Conservation (phyloP, 2,113 vertebrate genomes). For the Sylvia atricapilla region DNA sequence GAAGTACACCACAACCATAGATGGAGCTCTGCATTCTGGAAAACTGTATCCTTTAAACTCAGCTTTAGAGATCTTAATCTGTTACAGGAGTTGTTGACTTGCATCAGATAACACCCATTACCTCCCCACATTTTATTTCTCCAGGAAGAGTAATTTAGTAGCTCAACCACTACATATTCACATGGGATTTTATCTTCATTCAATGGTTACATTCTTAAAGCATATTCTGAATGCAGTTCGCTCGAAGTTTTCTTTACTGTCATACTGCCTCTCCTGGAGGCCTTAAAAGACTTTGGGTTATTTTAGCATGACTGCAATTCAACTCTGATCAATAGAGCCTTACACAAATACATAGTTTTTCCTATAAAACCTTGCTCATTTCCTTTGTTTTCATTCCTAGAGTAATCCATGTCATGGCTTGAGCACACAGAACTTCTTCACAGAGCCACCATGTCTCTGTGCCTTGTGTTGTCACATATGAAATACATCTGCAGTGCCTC, state of each 20-base stretch:
- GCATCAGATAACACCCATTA: neutral
- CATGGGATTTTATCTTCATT: neutral
- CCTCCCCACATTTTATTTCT: neutral
- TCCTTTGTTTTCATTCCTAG: neutral
- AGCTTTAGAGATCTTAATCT: neutral
- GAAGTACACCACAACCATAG: neutral
- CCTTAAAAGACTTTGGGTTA: neutral
- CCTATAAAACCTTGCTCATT: neutral
- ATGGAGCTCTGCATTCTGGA: neutral
- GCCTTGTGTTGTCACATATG: fast-evolving
- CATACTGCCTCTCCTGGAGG: neutral
- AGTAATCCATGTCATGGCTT: neutral
- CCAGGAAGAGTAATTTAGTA: neutral
- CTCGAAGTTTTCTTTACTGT: neutral
- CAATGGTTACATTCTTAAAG: neutral
- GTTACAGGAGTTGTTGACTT: neutral
- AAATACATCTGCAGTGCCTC: neutral
- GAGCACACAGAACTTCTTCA: neutral
- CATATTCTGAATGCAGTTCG: neutral
- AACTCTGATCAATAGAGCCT: neutral
- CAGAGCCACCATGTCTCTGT: neutral
- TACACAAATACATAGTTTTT: neutral
- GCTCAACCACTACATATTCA: neutral
- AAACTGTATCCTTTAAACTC: neutral
- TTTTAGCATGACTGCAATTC: neutral